Base-by-base conservation (phyloP, 1,140 invertebrate species). In the Nasonia giraulti region DNA sequence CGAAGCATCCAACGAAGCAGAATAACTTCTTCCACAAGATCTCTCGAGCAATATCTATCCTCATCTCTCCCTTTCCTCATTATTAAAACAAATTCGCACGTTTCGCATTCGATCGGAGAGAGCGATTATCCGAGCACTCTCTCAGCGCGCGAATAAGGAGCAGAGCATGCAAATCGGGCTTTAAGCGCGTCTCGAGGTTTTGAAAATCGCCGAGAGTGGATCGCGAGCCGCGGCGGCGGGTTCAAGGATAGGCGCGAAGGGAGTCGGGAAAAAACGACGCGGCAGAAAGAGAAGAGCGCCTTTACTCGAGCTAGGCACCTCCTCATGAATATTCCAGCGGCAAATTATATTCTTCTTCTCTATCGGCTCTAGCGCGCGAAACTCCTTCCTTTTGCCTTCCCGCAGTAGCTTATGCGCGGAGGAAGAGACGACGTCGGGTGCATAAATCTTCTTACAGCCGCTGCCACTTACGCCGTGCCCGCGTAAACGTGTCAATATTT, bases 281-380 rank as follows among this genome's bases (percentile, higher is more conserved):
- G 12, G 11, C n/a, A 11, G 27, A 23, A 69, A 23, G 68, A 69
- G 27, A 27, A 27, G 27, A 74, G 31, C 71, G 27, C 14, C 31
- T 40, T 33, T 37, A 10, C 20, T 75, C 33, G 11, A 75, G 31
- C 73, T 33, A 37, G 37, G 10, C 14, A 14, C 33, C 33, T 20
- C 8, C 37, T 44, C 73, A 75, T 75, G 73, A 33, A 75, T 75
- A 75, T 75, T 75, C 73, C 73, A 37, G 4, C 17, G 73, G 73
- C 14, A 33, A 75, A 75, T 75, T 75, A 75, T 75, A 40, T 20
- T 75, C 37, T 75, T 75, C 73, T 37, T 37, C 33, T 37, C 33
- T 37, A 37, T 4, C 33, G 5, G 33, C 33, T 75, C 73, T 75
- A 20, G 73, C 73, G 73, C 68, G 68, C 68, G 68, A 71, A 71